Conservation (phyloP, 2,113 vertebrate genomes). For the human (Homo sapiens) region GRCh38 chr2:118438001-118438500, state of each 20-base stretch:
- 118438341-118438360: not conserved
- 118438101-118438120: not conserved
- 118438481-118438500: not conserved
- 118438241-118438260: not conserved
- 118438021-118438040: not conserved
- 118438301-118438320: not conserved
- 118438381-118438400: not conserved
- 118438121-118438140: not conserved
- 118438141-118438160: not conserved
- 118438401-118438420: not conserved
- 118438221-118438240: not conserved
- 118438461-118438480: not conserved
- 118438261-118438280: not conserved
- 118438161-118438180: not conserved
- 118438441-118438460: constrained; percentile 14
- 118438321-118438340: constrained; percentile 7
- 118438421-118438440: not conserved
- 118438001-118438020: constrained; percentile 38
- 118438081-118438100: not conserved
- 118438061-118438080: not conserved
- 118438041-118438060: not conserved
- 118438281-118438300: not conserved
- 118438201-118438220: not conserved
- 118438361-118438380: not conserved
- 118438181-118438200: not conserved